A percentile compares a stretch with the other conserved stretches of the same genome.
Conservation (phyloP, 2,888 invertebrate genomes). For the Podabrus alpinus region DNA sequence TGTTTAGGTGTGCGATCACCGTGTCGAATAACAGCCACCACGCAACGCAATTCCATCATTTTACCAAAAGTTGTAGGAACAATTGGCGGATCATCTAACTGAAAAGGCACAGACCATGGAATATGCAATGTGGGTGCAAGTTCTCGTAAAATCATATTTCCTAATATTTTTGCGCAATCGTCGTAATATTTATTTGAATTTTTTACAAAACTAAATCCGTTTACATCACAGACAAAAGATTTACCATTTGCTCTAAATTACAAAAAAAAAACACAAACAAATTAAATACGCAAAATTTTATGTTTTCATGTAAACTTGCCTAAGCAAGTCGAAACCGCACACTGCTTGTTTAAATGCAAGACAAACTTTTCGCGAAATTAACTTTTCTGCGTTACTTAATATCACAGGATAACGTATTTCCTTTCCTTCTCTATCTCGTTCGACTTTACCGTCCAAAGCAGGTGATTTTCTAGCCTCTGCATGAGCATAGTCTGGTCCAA, state of each 20-base stretch:
- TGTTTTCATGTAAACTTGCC: conserved; percentile 57
- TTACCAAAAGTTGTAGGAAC: conserved; percentile 99
- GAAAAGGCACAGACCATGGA: conserved; percentile 97
- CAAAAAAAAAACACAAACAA: too few species aligned
- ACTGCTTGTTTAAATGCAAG: conserved; percentile 97
- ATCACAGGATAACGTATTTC: conserved; percentile 99
- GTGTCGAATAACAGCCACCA: conserved; percentile 96
- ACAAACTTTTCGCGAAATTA: conserved; percentile 97
- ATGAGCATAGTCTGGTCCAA: conserved; percentile 99
- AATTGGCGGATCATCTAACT: conserved; percentile 96
- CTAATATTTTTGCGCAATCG: conserved; percentile 97
- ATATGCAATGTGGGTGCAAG: conserved; percentile 94
- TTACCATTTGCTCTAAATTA: conserved; percentile 88
- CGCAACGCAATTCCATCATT: conserved; percentile 92
- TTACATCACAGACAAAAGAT: conserved; percentile 99
- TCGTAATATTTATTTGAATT: conserved; percentile 99
- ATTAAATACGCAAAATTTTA: background rate
- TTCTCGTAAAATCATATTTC: conserved; percentile 95
- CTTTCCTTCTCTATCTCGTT: conserved; percentile 95
- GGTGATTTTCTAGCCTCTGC: conserved; percentile 99
- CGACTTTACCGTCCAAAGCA: conserved; percentile 97
- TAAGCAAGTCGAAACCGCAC: conserved; percentile 96
- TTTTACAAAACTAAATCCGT: conserved; percentile 99
- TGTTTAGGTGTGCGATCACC: conserved; percentile 99
- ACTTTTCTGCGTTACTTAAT: conserved; percentile 93